Conservation (phyloP, 2,797 vertebrate genomes). For the Dryobates pubescens region DNA sequence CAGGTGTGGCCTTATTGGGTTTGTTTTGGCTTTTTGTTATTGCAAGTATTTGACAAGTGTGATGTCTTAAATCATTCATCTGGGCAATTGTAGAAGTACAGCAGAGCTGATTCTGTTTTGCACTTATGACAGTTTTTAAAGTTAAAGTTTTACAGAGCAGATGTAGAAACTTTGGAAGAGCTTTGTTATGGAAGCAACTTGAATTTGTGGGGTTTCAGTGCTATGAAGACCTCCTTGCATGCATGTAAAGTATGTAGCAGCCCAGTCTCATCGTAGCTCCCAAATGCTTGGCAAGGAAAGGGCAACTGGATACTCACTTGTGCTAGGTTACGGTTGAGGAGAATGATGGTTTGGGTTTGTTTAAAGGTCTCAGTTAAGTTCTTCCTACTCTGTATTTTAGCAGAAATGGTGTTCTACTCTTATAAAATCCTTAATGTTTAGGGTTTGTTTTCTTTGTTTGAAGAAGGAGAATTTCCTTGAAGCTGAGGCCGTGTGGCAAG, state of each 20-base stretch:
- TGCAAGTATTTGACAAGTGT: background rate
- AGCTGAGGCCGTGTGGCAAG: fast-evolving
- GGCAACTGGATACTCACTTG: background rate
- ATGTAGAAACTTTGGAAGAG: background rate
- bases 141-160: background rate
- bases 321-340: background rate
- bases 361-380: background rate
- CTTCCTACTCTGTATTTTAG: background rate
- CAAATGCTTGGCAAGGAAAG: background rate
- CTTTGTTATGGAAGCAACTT: background rate
- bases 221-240: background rate
- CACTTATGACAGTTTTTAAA: background rate
- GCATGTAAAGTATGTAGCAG: background rate
- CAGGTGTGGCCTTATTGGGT: background rate
- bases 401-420: background rate
- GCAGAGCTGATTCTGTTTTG: background rate
- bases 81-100: background rate
- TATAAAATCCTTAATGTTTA: background rate
- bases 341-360: background rate
- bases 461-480: background rate
- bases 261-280: background rate
- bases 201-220: background rate
- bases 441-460: background rate
- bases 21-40: background rate
- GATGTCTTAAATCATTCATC: background rate